Evolutionary conservation across 53 echinoderm and acorn worm genomes (phyloP).

Genomic region (Henricia sp.): DNA sequence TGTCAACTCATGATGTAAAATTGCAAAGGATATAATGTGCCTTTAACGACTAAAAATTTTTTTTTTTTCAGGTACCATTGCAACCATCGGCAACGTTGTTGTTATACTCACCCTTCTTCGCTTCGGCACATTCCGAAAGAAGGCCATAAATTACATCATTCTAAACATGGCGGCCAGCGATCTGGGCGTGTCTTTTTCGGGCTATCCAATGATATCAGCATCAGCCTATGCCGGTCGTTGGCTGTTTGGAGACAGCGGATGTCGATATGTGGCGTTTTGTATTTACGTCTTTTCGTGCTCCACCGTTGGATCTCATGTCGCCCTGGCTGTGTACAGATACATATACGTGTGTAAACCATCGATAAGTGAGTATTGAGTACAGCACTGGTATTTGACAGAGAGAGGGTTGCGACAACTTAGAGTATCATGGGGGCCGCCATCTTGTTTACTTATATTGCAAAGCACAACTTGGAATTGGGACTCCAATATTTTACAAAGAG

Average conservation of each 20-base stretch:
- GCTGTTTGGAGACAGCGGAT: slow-evolving; percentile 75
- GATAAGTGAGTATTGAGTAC: slow-evolving; percentile 75
- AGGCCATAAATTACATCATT: slow-evolving; percentile 74
- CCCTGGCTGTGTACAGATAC: slow-evolving; percentile 78
- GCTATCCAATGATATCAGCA: slow-evolving; percentile 68
- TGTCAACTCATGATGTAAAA: too few relatives aligned
- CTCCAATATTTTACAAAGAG: too few relatives aligned
- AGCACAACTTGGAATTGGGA: too few relatives aligned
- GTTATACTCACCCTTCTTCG: slow-evolving; percentile 66
- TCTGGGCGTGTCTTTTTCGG: slow-evolving; percentile 73
- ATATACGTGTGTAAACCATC: slow-evolving; percentile 72
- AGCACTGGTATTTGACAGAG: too few relatives aligned
- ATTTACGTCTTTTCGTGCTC: slow-evolving; percentile 69
- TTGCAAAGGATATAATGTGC: too few relatives aligned
- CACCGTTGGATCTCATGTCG: slow-evolving; percentile 70
- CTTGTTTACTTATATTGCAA: too few relatives aligned
- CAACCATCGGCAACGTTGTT: slow-evolving; percentile 69
- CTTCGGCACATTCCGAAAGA: slow-evolving; percentile 71
- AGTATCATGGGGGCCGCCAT: background rate
- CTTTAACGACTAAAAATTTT: too few relatives aligned
- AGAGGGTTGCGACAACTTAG: background rate
- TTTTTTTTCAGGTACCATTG: slow-evolving; percentile 45
- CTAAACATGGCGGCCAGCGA: slow-evolving; percentile 86
- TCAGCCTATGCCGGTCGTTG: slow-evolving; percentile 77
- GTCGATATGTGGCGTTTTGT: slow-evolving; percentile 67